Conservation (phyloP, 2,113 vertebrate genomes). For the Tachysurus vachellii region DNA sequence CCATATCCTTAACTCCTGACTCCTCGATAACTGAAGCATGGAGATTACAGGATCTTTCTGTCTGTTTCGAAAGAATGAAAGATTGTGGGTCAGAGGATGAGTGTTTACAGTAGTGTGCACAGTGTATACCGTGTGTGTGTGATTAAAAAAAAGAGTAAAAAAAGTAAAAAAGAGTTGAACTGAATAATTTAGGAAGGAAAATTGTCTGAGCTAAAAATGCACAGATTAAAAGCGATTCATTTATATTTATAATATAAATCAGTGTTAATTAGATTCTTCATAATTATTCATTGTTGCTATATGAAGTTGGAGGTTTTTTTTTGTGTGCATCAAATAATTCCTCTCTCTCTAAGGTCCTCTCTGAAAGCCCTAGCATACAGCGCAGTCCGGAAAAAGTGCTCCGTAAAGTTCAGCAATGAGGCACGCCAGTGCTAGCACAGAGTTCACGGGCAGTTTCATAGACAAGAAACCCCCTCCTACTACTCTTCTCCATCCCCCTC, state of each 20-base stretch:
- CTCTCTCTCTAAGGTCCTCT: neutral
- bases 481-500: slow-evolving; percentile 36
- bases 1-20: slow-evolving; percentile 47
- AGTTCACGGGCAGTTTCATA: slow-evolving; percentile 71
- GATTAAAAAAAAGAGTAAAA: too few relatives aligned
- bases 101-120: neutral
- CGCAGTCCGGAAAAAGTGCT: slow-evolving; percentile 17
- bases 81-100: slow-evolving; percentile 43
- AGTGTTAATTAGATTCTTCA: neutral
- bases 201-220: neutral
- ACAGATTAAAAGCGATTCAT: neutral
- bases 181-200: slow-evolving; percentile 35
- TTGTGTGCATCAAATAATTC: slow-evolving; percentile 1
- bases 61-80: slow-evolving; percentile 38
- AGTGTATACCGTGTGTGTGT: slow-evolving; percentile 11
- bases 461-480: slow-evolving; percentile 59
- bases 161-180: slow-evolving; percentile 15
- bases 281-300: neutral
- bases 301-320: neutral
- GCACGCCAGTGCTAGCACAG: slow-evolving; percentile 45
- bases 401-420: slow-evolving; percentile 52
- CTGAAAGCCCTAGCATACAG: slow-evolving; percentile 15
- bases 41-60: slow-evolving; percentile 42
- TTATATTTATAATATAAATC: neutral
- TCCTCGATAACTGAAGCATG: slow-evolving; percentile 39